phyloP scores from a whole-genome alignment of 2,888 invertebrate genomes.

The Cyclophora albipunctata region DNA sequence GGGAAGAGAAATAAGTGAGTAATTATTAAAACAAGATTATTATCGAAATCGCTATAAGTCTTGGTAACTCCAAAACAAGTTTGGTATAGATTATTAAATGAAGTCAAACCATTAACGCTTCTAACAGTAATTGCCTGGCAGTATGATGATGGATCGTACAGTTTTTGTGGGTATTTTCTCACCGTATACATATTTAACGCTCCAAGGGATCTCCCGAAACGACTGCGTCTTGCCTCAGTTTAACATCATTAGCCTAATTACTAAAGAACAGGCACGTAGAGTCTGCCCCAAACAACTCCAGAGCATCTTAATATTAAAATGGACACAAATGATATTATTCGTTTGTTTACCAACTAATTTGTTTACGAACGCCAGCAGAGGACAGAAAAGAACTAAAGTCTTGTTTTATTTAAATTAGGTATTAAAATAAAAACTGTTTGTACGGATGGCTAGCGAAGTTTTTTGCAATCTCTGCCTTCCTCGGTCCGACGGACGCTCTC shows the following conservation, averaged over 20 bases:
- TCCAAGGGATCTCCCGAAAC: constrained; percentile 53
- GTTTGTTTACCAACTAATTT: constrained; percentile 54
- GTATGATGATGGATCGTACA: constrained; percentile 70
- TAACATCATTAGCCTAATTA: constrained; percentile 47
- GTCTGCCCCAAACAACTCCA: constrained; percentile 16
- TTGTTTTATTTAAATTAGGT: constrained; percentile 70
- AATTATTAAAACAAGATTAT: constrained; percentile 73
- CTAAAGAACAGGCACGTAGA: constrained; percentile 16
- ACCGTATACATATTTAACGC: constrained; percentile 51
- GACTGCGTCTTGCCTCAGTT: constrained; percentile 31
- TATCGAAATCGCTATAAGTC: constrained; percentile 68
- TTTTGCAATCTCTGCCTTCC: constrained; percentile 49
- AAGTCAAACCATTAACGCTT: constrained; percentile 69
- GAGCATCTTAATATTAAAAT: constrained; percentile 31
- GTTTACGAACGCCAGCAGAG: constrained; percentile 56
- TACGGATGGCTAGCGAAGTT: constrained; percentile 48
- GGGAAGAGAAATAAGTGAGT: constrained; percentile 63
- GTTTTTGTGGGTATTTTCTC: constrained; percentile 64
- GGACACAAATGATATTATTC: constrained; percentile 31
- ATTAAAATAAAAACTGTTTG: constrained; percentile 64
- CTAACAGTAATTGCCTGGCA: constrained; percentile 68
- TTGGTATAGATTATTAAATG: constrained; percentile 63
- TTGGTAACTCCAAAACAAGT: constrained; percentile 62
- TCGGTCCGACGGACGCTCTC: constrained; percentile 45
- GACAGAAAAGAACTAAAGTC: constrained; percentile 63